These are phyloP conservation scores for Eutrigla gurnardus DNA, from an alignment of 2,797 vertebrate species.

Conservation along the genomic window DNA sequence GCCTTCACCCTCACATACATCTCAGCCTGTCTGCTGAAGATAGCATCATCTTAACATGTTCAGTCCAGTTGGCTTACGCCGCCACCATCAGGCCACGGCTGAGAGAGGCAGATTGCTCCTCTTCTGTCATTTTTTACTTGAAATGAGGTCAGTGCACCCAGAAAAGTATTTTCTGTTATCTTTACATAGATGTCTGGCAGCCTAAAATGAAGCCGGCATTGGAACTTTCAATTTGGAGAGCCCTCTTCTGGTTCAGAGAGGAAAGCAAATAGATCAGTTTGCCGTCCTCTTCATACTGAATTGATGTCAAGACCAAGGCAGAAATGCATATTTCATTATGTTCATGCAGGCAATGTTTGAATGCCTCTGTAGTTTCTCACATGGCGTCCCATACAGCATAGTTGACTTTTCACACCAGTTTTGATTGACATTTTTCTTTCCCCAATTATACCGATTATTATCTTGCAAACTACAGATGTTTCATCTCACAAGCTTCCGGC, in stretches of 20 bases:
- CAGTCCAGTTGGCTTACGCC: conserved; percentile 35
- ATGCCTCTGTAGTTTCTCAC: conserved; percentile 8
- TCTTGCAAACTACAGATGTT: conserved; percentile 36
- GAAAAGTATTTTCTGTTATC: conserved; percentile 58
- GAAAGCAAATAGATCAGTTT: conserved; percentile 33
- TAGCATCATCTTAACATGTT: conserved; percentile 47
- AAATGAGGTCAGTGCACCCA: conserved; percentile 56
- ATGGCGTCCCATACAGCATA: background rate
- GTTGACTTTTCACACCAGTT: conserved; percentile 35
- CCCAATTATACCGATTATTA: conserved; percentile 48
- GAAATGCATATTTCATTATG: conserved; percentile 16
- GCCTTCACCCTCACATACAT: conserved; percentile 22
- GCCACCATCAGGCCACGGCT: conserved; percentile 28
- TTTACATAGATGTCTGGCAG: conserved; percentile 54
- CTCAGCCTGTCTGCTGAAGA: conserved; percentile 28
- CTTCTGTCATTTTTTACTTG: conserved; percentile 53
- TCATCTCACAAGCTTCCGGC: conserved; percentile 9
- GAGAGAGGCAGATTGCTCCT: conserved; percentile 48
- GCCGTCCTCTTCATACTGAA: conserved; percentile 18
- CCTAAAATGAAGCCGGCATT: conserved; percentile 28
- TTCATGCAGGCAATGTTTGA: conserved; percentile 11
- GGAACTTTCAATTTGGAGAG: conserved; percentile 42
- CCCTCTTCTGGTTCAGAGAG: conserved; percentile 31
- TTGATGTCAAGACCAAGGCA: conserved; percentile 12
- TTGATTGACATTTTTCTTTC: conserved; percentile 52